A percentile compares a stretch with the other conserved stretches of the same genome.
Conservation (phyloP, 2,888 invertebrate genomes). For the Aplocera efformata region DNA sequence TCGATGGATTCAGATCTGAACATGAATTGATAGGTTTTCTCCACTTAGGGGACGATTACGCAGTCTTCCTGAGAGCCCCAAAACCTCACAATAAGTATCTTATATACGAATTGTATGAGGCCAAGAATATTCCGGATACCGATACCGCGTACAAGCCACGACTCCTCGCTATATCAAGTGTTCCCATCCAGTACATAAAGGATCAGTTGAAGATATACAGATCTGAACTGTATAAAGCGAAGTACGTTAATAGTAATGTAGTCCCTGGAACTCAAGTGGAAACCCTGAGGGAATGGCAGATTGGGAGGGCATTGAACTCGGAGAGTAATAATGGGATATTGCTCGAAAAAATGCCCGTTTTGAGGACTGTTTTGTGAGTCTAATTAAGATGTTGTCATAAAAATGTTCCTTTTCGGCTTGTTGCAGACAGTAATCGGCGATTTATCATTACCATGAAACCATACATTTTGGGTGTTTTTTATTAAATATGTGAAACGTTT, state of each 20-base stretch:
- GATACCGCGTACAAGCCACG: conserved; percentile 46
- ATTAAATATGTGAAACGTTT: too few relatives aligned
- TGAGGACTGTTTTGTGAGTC: conserved; percentile 41
- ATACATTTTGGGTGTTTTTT: too few relatives aligned
- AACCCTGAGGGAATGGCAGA: conserved; percentile 68
- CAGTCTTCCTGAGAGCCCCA: conserved; percentile 54
- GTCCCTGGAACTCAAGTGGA: conserved; percentile 63
- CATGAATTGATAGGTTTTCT: conserved; percentile 54
- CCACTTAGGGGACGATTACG: conserved; percentile 63
- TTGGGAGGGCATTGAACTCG: conserved; percentile 45
- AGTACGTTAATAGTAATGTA: conserved; percentile 49
- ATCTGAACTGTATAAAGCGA: conserved; percentile 53
- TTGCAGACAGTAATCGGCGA: background rate
- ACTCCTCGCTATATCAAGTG: conserved; percentile 57
- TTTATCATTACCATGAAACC: background rate
- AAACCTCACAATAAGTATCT: conserved; percentile 55
- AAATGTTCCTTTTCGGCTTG: conserved; percentile 1
- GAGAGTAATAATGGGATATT: conserved; percentile 30
- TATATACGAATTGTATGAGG: conserved; percentile 62
- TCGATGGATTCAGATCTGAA: conserved; percentile 61
- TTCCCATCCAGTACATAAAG: conserved; percentile 59
- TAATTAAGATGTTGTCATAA: conserved; percentile 9
- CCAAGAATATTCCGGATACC: conserved; percentile 46
- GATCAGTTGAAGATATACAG: conserved; percentile 54
- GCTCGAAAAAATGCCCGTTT: conserved; percentile 37